Percentiles rank a stretch among this genome's conserved stretches.
phyloP scores from a whole-genome alignment of 2,113 vertebrate genomes.

The Progne subis region DNA sequence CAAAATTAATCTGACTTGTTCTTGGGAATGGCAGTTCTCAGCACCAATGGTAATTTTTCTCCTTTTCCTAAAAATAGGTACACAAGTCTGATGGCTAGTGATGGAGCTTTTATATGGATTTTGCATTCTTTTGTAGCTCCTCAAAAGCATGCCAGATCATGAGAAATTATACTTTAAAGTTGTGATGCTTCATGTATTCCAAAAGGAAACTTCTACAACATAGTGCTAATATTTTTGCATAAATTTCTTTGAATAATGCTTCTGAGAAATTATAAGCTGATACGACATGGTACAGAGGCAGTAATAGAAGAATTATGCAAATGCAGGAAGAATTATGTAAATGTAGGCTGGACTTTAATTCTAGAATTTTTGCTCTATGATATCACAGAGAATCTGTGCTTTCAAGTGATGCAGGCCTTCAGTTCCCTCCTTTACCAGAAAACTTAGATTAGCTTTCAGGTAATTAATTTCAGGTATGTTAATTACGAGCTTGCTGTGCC shows the following conservation, averaged over 20 bases:
- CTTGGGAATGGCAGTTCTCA: neutral
- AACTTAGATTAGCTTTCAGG: constrained; percentile 3
- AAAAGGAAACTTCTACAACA: neutral
- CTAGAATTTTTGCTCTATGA: neutral
- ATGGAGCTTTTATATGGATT: neutral
- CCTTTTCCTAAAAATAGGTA: neutral
- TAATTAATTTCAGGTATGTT: neutral
- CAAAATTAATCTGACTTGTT: neutral
- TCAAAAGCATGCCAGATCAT: neutral
- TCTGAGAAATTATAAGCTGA: neutral
- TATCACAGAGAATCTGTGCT: neutral
- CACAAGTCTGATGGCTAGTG: neutral
- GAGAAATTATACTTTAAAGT: neutral
- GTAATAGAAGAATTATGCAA: neutral
- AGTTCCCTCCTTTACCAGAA: neutral
- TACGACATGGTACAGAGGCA: neutral
- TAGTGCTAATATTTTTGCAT: neutral
- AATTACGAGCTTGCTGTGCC: neutral
- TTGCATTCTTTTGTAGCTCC: neutral
- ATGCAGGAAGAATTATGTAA: neutral
- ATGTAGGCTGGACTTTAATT: neutral
- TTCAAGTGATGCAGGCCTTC: neutral
- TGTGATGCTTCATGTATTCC: neutral
- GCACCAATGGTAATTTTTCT: neutral
- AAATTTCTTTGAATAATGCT: neutral